Evolutionary conservation across 2,888 invertebrate species (phyloP), one percentile per base, ranked within the genome.

Genomic region (Temnothorax unifasciatus): DNA sequence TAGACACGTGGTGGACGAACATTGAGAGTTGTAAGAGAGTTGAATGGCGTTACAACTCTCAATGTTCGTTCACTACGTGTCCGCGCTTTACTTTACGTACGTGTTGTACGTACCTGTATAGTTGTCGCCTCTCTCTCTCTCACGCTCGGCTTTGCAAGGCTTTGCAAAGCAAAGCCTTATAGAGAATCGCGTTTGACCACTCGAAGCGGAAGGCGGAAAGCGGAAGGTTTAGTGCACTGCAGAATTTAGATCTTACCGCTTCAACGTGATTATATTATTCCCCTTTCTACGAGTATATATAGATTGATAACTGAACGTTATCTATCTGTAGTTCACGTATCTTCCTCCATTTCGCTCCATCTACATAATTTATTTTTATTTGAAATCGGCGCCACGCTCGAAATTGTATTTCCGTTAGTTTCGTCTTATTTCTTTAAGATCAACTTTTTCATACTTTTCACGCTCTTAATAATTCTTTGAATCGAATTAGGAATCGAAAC

Each of bases 1-100:
- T 25, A 63, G 71, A 66, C 88, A 89, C 89, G 90, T 87, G 90
- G 85, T 73, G 68, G 50, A 69, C 77, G 84, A 64, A 64, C 84
- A 21, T 66, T 63, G 57, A 47, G 25, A 59, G 25, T 61, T 9
- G 69, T 47, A n/a, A n/a, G n/a, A n/a, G n/a, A n/a, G n/a, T n/a
- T n/a, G n/a, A n/a, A n/a, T n/a, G n/a, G n/a, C n/a, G n/a, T n/a
- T n/a, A n/a, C n/a, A n/a, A n/a, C n/a, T n/a, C n/a, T n/a, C n/a
- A n/a, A n/a, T n/a, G n/a, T n/a, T n/a, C n/a, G n/a, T n/a, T n/a
- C n/a, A n/a, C n/a, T n/a, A n/a, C n/a, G n/a, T n/a, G 29, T 25
- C 38, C 47, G 18, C 21, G 25, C 34, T 34, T 71, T n/a, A 18
- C 54, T 61, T 68, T 15, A 29, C 13, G 9, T 3, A 25, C 11